Evolutionary conservation across 35 echinoderm and acorn worm genomes (phyloP), one percentile per base, ranked within the genome.

Genomic region (Holothuria glaberrima): DNA sequence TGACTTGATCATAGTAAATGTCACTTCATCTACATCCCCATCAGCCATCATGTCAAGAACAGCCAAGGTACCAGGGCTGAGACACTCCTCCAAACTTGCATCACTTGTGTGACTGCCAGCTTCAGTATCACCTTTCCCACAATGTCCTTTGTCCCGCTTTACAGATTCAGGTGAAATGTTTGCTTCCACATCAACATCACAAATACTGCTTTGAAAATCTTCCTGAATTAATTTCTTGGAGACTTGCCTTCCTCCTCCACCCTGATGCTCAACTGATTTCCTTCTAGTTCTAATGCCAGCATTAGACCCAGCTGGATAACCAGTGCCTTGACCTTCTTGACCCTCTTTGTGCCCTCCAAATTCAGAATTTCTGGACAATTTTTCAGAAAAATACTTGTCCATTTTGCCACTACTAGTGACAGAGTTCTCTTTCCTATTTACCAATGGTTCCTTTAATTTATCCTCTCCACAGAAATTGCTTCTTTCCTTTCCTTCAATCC

Each of bases 11-110:
- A 80, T 56, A 14, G 86, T 86, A 32, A 75, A 88, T 21, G 36
- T 77, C 24, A 88, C 29, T 7, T 94, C 88, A 52, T 83, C 92
- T 64, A 59, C 87, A 63, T 90, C 82, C 54, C 93, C 95, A 41
- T 93, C 92, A 19, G 91, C 97, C 70, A 99, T 75, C 31, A 99
- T 32, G 48, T 99, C 97, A 5, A 99, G 86, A 71, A 99, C 91
- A 25, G 88, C 97, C 59, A 99, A 12, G 19, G 97, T 95, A 25
- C 91, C 96, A 52, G 93, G 91, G 79, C 91, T 95, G n/a, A 91
- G 38, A 87, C 85, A 87, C 24, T 67, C 22, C 24, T 87, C 66
- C 33, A 70, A 22, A 32, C 52, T 24, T n/a, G 29, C 57, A 60
- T 59, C 80, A 26, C 25, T 1, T 21, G 24, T 69, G 9, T 26